phyloP scores from a whole-genome alignment of 2,797 vertebrate species.

The Amphiprion clarkii region DNA sequence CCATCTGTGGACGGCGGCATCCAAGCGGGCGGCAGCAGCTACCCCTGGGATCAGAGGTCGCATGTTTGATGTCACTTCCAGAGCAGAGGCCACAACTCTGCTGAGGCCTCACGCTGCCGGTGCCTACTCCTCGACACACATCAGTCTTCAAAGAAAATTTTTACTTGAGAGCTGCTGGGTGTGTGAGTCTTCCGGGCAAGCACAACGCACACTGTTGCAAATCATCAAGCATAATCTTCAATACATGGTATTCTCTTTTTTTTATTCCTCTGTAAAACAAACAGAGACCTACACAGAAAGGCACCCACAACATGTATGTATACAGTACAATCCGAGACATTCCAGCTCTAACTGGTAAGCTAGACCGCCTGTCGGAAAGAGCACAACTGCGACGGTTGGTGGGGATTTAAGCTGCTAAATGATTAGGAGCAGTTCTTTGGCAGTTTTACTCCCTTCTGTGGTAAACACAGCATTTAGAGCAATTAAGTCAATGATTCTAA shows the following conservation, averaged over 20 bases:
- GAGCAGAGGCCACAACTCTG: slow-evolving; percentile 49
- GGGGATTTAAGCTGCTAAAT: slow-evolving; percentile 52
- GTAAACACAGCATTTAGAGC: slow-evolving; percentile 42
- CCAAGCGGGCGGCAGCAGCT: slow-evolving; percentile 41
- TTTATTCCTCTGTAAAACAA: slow-evolving; percentile 12
- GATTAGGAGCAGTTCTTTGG: slow-evolving; percentile 44
- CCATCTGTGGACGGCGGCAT: slow-evolving; percentile 45
- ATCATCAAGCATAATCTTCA: slow-evolving; percentile 17
- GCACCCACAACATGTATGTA: slow-evolving; percentile 38
- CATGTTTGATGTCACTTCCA: slow-evolving; percentile 62
- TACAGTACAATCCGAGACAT: slow-evolving; percentile 53
- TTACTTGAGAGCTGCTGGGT: background rate
- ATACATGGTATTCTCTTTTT: background rate
- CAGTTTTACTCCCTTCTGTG: slow-evolving; percentile 26
- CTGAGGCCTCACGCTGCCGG: slow-evolving; percentile 22
- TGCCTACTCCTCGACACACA: background rate
- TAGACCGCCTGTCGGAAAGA: slow-evolving; percentile 58
- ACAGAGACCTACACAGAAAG: background rate
- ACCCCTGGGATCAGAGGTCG: slow-evolving; percentile 53
- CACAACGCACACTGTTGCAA: slow-evolving; percentile 6
- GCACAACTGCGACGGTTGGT: slow-evolving; percentile 28
- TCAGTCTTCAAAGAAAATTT: background rate
- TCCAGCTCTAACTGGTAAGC: slow-evolving; percentile 46
- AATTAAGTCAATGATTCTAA: slow-evolving; percentile 48
- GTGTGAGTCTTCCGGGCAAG: slow-evolving; percentile 3